Percentiles rank a stretch among this genome's conserved stretches.
These are phyloP conservation scores for Hemicrepidius hirtus DNA, from an alignment of 2,888 invertebrate genomes.

Conservation along the genomic window DNA sequence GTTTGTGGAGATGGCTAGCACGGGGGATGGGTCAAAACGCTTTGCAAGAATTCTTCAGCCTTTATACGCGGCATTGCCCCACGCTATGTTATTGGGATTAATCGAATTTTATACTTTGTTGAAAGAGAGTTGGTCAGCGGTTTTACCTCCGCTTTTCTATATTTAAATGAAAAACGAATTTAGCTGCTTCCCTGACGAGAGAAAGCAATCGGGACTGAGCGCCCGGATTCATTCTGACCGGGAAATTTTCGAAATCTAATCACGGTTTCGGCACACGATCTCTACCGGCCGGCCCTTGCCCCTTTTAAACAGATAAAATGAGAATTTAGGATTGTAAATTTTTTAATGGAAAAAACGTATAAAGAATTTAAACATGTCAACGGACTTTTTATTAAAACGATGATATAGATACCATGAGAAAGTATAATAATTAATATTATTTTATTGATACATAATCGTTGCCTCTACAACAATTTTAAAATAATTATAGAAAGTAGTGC, in stretches of 20 bases:
- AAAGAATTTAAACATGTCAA: not conserved
- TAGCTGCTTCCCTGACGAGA: slow-evolving; percentile 29
- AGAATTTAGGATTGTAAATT: slow-evolving; percentile 23
- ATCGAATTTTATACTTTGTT: slow-evolving; percentile 68
- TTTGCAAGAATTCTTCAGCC: slow-evolving; percentile 62
- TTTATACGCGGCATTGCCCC: slow-evolving; percentile 62
- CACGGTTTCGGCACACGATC: slow-evolving; percentile 22
- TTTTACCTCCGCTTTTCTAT: slow-evolving; percentile 50
- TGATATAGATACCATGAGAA: too few relatives aligned
- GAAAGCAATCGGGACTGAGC: slow-evolving; percentile 20
- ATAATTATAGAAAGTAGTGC: too few relatives aligned
- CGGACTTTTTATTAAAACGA: not conserved
- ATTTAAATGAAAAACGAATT: slow-evolving; percentile 54
- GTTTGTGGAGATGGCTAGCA: slow-evolving; percentile 36
- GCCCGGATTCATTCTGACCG: slow-evolving; percentile 24
- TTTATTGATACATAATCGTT: too few relatives aligned
- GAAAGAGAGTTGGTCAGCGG: slow-evolving; percentile 61
- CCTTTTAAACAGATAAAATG: slow-evolving; percentile 34
- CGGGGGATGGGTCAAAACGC: slow-evolving; percentile 35
- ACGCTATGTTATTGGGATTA: slow-evolving; percentile 66
- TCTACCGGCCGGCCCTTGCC: not conserved
- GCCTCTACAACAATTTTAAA: too few relatives aligned
- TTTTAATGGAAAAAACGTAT: slow-evolving; percentile 17
- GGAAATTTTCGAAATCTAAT: slow-evolving; percentile 35
- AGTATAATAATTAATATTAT: too few relatives aligned